A percentile compares a stretch with the other conserved stretches of the same genome.
Evolutionary conservation across 1,140 invertebrate genomes (phyloP).

Genomic region (Stegodyphus dumicola): DNA sequence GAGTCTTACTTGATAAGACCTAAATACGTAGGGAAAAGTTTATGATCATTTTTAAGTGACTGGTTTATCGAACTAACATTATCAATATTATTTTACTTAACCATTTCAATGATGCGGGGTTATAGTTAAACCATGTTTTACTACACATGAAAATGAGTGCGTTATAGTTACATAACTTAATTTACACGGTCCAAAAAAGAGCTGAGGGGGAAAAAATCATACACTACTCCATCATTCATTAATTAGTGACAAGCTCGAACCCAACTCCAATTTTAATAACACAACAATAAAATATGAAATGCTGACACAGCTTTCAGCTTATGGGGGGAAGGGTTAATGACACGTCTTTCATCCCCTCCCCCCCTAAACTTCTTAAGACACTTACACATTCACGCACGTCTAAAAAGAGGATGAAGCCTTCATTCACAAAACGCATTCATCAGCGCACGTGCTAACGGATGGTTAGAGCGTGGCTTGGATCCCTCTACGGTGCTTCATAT

Average conservation of each 20-base stretch:
- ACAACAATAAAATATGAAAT: neutral
- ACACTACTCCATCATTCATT: neutral
- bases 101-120: no score
- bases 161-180: no score
- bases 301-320: neutral
- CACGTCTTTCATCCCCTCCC: neutral
- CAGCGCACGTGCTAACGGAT: constrained; percentile 8
- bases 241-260: neutral
- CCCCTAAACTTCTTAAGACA: neutral
- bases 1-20: no score
- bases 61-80: no score
- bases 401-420: neutral
- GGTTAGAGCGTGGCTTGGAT: neutral
- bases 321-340: constrained; percentile 2
- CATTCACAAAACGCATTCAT: neutral
- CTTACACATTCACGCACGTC: neutral
- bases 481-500: constrained; percentile 1
- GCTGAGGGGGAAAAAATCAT: no score
- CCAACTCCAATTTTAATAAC: neutral
- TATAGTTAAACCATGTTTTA: no score
- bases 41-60: no score
- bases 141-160: no score
- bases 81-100: no score
- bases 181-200: no score
- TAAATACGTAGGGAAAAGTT: no score